A percentile compares a stretch with the other conserved stretches of the same genome.
These are phyloP conservation scores for Scaptomyza polygonia DNA, from an alignment of 2,888 invertebrate genomes.

Conservation along the genomic window DNA sequence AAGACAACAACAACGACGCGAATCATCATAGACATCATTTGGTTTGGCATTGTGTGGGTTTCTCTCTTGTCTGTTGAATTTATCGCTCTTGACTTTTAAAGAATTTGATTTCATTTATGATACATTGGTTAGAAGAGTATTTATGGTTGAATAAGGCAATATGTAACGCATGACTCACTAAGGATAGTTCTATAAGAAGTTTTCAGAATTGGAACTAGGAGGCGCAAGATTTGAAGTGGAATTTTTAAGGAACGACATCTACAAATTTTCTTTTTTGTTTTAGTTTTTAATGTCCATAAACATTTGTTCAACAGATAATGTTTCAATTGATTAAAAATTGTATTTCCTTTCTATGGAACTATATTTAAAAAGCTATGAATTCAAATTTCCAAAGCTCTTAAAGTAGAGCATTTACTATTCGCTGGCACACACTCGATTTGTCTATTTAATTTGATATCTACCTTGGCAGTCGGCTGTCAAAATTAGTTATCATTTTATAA, in stretches of 20 bases:
- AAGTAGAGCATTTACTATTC: conserved; percentile 20
- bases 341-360: too few species aligned
- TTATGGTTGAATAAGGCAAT: neutral
- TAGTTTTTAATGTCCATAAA: too few species aligned
- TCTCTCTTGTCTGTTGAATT: conserved; percentile 68
- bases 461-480: conserved; percentile 63
- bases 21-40: conserved; percentile 30
- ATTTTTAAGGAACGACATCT: too few species aligned
- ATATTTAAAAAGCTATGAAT: too few species aligned
- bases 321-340: too few species aligned
- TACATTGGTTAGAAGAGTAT: conserved; percentile 8
- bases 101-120: conserved; percentile 53
- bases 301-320: too few species aligned
- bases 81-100: conserved; percentile 72
- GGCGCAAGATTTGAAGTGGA: too few species aligned
- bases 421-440: neutral
- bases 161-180: neutral
- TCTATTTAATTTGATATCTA: conserved; percentile 44
- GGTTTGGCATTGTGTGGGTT: conserved; percentile 61
- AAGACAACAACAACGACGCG: conserved; percentile 22
- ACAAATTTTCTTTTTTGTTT: too few species aligned
- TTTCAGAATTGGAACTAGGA: too few species aligned
- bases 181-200: neutral
- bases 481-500: conserved; percentile 76
- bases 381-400: too few species aligned